Conservation (phyloP, 1,140 invertebrate genomes). For the Orchesella cincta region DNA sequence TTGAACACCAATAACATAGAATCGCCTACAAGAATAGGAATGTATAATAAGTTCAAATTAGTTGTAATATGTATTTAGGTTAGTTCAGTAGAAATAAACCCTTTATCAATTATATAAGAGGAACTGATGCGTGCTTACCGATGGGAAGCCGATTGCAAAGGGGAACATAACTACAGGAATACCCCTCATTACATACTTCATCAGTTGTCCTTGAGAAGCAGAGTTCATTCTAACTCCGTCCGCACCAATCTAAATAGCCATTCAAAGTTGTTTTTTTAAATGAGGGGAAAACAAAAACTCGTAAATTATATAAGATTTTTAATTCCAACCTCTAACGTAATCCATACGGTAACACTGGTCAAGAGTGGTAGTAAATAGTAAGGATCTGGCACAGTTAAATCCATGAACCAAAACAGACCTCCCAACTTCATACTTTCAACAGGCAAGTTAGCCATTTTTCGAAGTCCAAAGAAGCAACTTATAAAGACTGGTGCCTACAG, state of each 20-base stretch:
- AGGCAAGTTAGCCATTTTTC: constrained; percentile 80
- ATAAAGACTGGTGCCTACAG: constrained; percentile 80
- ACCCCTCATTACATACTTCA: constrained; percentile 73
- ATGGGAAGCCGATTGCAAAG: constrained; percentile 84
- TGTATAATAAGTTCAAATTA: no score
- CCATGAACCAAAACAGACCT: constrained; percentile 89
- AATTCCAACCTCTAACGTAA: constrained; percentile 74
- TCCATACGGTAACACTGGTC: constrained; percentile 74
- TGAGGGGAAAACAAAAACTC: no score
- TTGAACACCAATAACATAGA: constrained; percentile 85
- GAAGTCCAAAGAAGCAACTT: constrained; percentile 83
- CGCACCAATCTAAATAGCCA: constrained; percentile 66
- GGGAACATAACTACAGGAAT: constrained; percentile 81
- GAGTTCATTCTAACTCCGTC: constrained; percentile 69
- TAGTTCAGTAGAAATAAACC: no score
- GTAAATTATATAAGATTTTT: no score
- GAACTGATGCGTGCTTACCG: no score
- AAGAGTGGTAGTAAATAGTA: constrained; percentile 83
- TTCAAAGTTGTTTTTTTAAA: neutral
- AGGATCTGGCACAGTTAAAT: constrained; percentile 88
- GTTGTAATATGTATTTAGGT: no score
- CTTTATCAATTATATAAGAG: neutral
- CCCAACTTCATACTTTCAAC: constrained; percentile 84
- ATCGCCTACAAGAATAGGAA: constrained; percentile 68
- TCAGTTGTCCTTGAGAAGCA: constrained; percentile 64